Conservation (phyloP, 2,113 vertebrate genomes). For the Emydura subglobosa region DNA sequence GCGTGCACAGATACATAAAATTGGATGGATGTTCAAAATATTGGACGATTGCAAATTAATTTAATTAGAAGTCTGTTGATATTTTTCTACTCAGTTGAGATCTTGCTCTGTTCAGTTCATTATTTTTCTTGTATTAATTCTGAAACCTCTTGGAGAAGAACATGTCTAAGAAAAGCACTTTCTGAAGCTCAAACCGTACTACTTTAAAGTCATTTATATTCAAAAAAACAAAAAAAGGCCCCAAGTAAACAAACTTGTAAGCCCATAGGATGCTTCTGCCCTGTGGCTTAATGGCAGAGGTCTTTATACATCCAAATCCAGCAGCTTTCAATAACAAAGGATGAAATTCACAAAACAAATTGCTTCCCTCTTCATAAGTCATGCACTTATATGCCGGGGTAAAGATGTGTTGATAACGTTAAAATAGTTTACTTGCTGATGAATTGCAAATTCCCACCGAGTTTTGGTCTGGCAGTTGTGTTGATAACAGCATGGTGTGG, state of each 20-base stretch:
- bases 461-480: slow-evolving; percentile 62
- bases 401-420: slow-evolving; percentile 81
- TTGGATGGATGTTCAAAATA: neutral
- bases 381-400: slow-evolving; percentile 65
- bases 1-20: neutral
- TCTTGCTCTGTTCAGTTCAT: neutral
- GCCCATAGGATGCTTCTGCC: slow-evolving; percentile 76
- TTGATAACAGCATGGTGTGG: slow-evolving; percentile 60
- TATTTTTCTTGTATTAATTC: slow-evolving; percentile 9
- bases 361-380: slow-evolving; percentile 77
- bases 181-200: slow-evolving; percentile 70
- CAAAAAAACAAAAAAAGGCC: slow-evolving; percentile 72
- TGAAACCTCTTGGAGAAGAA: slow-evolving; percentile 70
- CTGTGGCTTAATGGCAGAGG: slow-evolving; percentile 78
- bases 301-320: slow-evolving; percentile 83
- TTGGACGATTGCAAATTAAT: slow-evolving; percentile 32
- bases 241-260: slow-evolving; percentile 74
- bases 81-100: neutral
- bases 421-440: slow-evolving; percentile 74
- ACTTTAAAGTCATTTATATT: slow-evolving; percentile 79
- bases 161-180: slow-evolving; percentile 74
- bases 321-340: slow-evolving; percentile 84
- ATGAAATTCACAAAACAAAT: slow-evolving; percentile 83
- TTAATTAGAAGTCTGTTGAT: slow-evolving; percentile 33
- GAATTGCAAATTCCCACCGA: slow-evolving; percentile 81